Evolutionary conservation across 2,113 vertebrate species (phyloP), one percentile per base, ranked within the genome.

Genomic region (Apeltes quadracus): DNA sequence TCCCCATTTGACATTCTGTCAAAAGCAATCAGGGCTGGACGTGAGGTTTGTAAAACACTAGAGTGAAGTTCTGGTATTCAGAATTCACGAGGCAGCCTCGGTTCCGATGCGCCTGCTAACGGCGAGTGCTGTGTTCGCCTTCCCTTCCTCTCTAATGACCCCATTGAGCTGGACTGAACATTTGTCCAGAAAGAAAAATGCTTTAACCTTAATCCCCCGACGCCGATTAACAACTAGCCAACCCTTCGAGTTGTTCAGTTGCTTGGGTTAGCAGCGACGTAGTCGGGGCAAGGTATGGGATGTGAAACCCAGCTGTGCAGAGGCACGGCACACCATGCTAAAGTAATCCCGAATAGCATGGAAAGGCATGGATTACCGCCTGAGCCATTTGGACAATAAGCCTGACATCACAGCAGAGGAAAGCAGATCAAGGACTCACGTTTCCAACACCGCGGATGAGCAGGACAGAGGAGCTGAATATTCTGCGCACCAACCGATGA

Each of bases 191-290:
- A 62, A 20, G 32, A 62, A 61, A 68, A 46, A 29, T 10, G 32
- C 32, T 27, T 44, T 62, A 44, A 44, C 36, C 46, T 27, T 20
- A 32, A 72, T 27, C 73, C 5, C 2, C 27, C 51, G 20, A 39
- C 7, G 9, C 61, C 48, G 66, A 64, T 48, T 63, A 27, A 27
- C 18, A 44, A n/a, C n/a, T n/a, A n/a, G n/a, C n/a, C n/a, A n/a
- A 5, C 61, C 66, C 50, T 43, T 69, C 9, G 2, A 68, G 53
- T 82, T 56, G 36, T 38, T 59, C 32, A 50, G 18, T 77, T 70
- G 58, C 81, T 79, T 82, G 69, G 43, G 34, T 59, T 48, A 8
- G 62, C 16, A n/a, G n/a, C n/a, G n/a, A n/a, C n/a, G n/a, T n/a
- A n/a, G n/a, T n/a, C n/a, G n/a, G n/a, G n/a, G n/a, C 38, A 9